Percentiles rank a stretch among this genome's conserved stretches.
phyloP scores from a whole-genome alignment of 2,113 vertebrate species.

The Leuciscus idus region DNA sequence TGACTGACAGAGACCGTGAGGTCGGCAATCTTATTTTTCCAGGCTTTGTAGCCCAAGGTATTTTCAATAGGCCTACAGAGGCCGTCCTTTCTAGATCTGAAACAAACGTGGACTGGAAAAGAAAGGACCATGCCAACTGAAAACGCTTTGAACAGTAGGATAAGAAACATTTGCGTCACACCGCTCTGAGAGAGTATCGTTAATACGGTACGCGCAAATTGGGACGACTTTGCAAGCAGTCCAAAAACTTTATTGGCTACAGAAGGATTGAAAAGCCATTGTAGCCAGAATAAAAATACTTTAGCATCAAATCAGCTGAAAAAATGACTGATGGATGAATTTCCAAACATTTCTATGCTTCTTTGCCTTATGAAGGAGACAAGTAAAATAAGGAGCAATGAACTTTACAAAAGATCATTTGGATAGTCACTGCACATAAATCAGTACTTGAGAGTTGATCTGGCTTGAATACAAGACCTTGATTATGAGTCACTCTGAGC shows the following conservation, averaged over 20 bases:
- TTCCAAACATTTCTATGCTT: not conserved
- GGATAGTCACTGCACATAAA: not conserved
- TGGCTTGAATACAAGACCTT: not conserved
- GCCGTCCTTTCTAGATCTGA: slow-evolving; percentile 29
- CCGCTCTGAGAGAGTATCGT: not conserved
- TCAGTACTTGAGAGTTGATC: slow-evolving; percentile 8
- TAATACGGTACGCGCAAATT: not conserved
- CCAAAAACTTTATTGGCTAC: not conserved
- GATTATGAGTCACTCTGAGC: slow-evolving; percentile 8
- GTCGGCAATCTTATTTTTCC: slow-evolving; percentile 47
- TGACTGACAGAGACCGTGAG: slow-evolving; percentile 47
- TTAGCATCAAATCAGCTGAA: not conserved
- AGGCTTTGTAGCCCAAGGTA: slow-evolving; percentile 46
- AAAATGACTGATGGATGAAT: not conserved
- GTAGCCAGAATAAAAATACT: not conserved
- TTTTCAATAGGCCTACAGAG: slow-evolving; percentile 41
- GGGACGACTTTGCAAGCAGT: not conserved
- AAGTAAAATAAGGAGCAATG: not conserved
- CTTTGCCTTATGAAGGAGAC: not conserved
- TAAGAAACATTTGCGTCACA: slow-evolving; percentile 38
- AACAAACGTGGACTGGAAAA: slow-evolving; percentile 49
- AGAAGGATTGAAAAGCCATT: not conserved
- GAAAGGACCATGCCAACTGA: slow-evolving; percentile 23
- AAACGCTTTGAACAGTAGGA: slow-evolving; percentile 12
- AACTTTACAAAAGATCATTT: not conserved